Conservation (phyloP, 1,140 invertebrate genomes). For the Drepana arcuata region DNA sequence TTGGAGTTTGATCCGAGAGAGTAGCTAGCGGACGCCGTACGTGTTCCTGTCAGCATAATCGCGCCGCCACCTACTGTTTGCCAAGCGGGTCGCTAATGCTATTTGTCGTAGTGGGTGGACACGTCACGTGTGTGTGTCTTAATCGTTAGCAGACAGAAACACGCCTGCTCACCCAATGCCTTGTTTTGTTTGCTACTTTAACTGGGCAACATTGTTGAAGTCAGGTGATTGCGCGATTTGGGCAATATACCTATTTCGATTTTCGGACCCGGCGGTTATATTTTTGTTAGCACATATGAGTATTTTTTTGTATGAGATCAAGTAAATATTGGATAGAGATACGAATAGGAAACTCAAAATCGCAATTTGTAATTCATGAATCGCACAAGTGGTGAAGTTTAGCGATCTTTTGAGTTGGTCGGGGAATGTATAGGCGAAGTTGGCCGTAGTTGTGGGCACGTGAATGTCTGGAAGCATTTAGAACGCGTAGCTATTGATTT, state of each 20-base stretch:
- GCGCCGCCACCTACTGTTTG: conserved; percentile 44
- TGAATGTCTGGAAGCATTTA: conserved; percentile 28
- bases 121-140: conserved; percentile 52
- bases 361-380: conserved; percentile 45
- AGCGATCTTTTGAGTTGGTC: conserved; percentile 26
- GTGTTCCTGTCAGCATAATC: conserved; percentile 37
- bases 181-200: conserved; percentile 46
- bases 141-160: conserved; percentile 54
- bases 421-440: conserved; percentile 27
- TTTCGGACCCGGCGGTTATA: conserved; percentile 26
- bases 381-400: conserved; percentile 31
- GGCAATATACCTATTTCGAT: conserved; percentile 10
- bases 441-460: conserved; percentile 19
- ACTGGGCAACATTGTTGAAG: conserved; percentile 31
- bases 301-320: conserved; percentile 26
- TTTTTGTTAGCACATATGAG: conserved; percentile 34
- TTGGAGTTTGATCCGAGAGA: conserved; percentile 20
- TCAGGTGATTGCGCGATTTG: conserved; percentile 38
- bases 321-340: conserved; percentile 42
- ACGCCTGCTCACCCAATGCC: conserved; percentile 38
- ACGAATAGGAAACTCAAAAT: conserved; percentile 34
- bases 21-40: conserved; percentile 7
- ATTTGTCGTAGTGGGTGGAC: conserved; percentile 41
- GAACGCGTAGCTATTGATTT: conserved; percentile 19
- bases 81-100: conserved; percentile 48